Percentiles rank a stretch among this genome's conserved stretches.
These are phyloP conservation scores for Acleris holmiana DNA, from an alignment of 2,888 invertebrate genomes.

Conservation along the genomic window DNA sequence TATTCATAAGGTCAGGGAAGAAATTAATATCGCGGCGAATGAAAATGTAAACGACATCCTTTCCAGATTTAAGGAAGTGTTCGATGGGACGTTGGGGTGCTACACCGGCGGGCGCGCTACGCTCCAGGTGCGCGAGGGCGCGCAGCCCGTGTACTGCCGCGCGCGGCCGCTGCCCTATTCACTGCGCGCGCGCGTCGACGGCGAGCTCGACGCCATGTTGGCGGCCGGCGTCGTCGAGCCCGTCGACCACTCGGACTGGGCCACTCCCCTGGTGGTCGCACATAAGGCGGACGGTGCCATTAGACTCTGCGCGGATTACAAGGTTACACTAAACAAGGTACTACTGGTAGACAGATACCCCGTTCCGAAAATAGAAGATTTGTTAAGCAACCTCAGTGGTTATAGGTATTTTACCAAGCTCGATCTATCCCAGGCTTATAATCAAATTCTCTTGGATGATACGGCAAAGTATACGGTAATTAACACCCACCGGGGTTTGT, in stretches of 20 bases:
- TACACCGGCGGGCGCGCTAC: neutral
- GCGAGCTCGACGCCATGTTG: conserved; percentile 13
- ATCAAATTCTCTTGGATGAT: conserved; percentile 15
- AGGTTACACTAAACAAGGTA: conserved; percentile 11
- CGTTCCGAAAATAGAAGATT: conserved; percentile 22
- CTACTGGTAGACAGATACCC: conserved; percentile 11
- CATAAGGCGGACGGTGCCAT: neutral
- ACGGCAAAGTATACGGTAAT: conserved; percentile 12
- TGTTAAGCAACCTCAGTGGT: conserved; percentile 6
- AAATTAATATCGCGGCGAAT: no score
- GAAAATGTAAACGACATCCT: neutral
- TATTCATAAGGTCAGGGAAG: no score
- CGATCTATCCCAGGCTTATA: no score
- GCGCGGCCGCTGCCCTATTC: conserved; percentile 18
- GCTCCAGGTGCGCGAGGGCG: neutral
- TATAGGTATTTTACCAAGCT: no score
- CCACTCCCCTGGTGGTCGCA: no score
- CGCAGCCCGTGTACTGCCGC: neutral
- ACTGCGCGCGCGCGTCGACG: conserved; percentile 11
- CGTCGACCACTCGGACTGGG: no score
- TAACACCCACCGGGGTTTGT: conserved; percentile 17
- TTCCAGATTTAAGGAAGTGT: neutral
- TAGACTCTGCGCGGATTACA: conserved; percentile 30
- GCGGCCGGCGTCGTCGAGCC: conserved; percentile 16
- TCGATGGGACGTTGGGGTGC: neutral